Base-by-base conservation (phyloP, 64 coral and sea anemone species). In the Actinia equina region DNA sequence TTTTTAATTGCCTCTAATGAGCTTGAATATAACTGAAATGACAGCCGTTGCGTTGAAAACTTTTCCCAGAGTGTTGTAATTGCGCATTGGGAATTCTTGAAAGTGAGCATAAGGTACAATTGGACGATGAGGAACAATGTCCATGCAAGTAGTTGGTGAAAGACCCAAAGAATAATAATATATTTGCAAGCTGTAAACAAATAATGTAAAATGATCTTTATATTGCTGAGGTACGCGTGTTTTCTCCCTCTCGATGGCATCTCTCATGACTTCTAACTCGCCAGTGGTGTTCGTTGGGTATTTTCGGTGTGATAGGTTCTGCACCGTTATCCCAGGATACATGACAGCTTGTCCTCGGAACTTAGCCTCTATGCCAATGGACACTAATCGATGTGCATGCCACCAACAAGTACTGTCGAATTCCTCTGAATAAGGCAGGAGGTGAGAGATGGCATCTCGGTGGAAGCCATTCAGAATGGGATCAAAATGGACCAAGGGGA, bases 401-500 rank as follows among this genome's bases (percentile, higher is more conserved):
- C 83, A 85, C 83, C 83, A 85, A 44, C 83, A 57, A 11, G 17
- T n/a, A 15, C 30, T 42, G 25, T 85, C 83, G 59, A 52, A 86
- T 13, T 80, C 3, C 41, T 57, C 52, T 4, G 76, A 69, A 44
- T 92, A 92, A 3, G 90, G 90, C 15, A 92, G 59, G 57, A 92
- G 17, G 52, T 87, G 77, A 3, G 30, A n/a, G 0, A 92, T 44
- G 56, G 78, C 85, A 86, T 82, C 79, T 22, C 77, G 52, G 58
- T 92, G 90, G 60, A 82, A 82, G 1, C 84, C 90, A 64, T 87
- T 92, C 16, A 92, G 5, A n/a, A 86, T 44, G 17, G 71, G 71
- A 56, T 92, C 90, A 87, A 87, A 92, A 63, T 63, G 44, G 15
- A 92, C 57, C 37, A 80, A 81, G 12, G 90, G 84, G 12, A 82